phyloP scores from a whole-genome alignment of 1,140 invertebrate species.

The Aphidius gifuensis region DNA sequence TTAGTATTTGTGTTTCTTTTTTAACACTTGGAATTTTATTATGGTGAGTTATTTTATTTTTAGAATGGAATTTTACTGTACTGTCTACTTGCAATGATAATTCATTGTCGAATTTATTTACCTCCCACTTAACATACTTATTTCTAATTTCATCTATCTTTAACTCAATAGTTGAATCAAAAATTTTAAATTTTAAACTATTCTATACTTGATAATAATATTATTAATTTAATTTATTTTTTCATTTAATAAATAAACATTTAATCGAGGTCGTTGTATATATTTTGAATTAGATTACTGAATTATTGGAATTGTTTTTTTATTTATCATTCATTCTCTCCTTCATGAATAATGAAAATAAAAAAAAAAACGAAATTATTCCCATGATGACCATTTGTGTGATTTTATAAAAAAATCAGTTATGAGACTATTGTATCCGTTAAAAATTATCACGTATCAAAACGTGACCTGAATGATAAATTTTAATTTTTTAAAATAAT shows the following conservation, averaged over 20 bases:
- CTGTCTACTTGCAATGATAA: constrained; percentile 26
- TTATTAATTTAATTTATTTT: no score
- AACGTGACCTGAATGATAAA: no score
- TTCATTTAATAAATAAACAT: no score
- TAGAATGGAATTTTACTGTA: constrained; percentile 26
- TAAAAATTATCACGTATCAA: no score
- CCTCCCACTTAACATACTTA: constrained; percentile 13
- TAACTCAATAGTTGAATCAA: neutral
- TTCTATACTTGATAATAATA: neutral
- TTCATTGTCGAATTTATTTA: constrained; percentile 23
- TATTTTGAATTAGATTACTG: no score
- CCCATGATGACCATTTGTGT: neutral
- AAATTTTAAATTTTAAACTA: neutral
- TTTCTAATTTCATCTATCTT: constrained; percentile 16
- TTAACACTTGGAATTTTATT: neutral
- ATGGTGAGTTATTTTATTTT: constrained; percentile 20
- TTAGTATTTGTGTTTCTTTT: no score
- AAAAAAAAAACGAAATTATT: neutral
- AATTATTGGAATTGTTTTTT: no score
- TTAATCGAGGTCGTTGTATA: no score
- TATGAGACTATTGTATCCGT: no score
- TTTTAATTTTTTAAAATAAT: no score
- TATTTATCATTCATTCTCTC: neutral
- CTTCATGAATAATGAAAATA: neutral
- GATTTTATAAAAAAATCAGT: neutral